Evolutionary conservation across 2,888 invertebrate species (phyloP).

Genomic region (Ophioninae sp.): DNA sequence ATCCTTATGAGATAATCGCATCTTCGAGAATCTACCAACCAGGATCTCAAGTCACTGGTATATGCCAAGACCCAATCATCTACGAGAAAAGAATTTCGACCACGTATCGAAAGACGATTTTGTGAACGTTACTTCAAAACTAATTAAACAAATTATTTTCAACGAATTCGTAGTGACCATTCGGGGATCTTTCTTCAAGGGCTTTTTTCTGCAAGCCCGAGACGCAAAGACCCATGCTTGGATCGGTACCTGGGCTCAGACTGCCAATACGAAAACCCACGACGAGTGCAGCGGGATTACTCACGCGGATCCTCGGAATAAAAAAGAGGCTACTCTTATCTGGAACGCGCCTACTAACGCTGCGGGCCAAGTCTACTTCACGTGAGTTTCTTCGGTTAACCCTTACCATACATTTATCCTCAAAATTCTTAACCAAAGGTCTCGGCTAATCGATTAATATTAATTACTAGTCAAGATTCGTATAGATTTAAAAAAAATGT

Average conservation of each 20-base stretch:
- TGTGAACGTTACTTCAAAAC: not conserved
- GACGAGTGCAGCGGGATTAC: conserved; percentile 91
- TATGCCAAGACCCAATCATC: not conserved
- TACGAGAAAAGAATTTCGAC: not conserved
- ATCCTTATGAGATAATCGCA: conserved; percentile 87
- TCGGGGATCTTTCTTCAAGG: conserved; percentile 86
- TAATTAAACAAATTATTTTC: conserved; percentile 4
- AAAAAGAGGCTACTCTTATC: conserved; percentile 87
- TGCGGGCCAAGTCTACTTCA: conserved; percentile 89
- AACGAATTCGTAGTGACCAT: conserved; percentile 82
- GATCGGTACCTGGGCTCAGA: conserved; percentile 89
- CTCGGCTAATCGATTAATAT: too few species aligned
- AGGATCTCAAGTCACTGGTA: conserved; percentile 87
- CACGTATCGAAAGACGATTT: not conserved
- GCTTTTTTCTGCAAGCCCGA: conserved; percentile 92
- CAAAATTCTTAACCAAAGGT: too few species aligned
- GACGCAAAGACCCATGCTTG: conserved; percentile 88
- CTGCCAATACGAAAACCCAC: conserved; percentile 88
- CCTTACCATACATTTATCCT: not conserved
- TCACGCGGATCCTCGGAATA: conserved; percentile 89
- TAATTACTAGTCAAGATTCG: too few species aligned
- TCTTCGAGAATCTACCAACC: conserved; percentile 86
- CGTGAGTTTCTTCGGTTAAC: conserved; percentile 83
- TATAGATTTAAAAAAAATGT: too few species aligned
- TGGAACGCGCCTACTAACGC: conserved; percentile 88